Conservation (phyloP, 2,888 invertebrate genomes). For the Andrena chrysosceles region DNA sequence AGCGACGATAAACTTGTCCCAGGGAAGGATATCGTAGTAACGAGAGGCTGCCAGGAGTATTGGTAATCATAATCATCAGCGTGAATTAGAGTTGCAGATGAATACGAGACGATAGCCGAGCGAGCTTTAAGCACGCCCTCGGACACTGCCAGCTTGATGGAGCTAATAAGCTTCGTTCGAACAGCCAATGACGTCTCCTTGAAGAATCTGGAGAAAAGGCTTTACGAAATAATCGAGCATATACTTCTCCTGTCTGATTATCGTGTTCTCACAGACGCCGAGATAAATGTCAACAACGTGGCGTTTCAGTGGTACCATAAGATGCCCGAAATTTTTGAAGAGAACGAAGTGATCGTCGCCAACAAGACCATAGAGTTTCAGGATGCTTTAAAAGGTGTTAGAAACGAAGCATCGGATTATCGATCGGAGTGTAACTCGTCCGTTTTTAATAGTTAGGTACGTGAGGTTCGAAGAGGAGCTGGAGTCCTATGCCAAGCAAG, state of each 20-base stretch:
- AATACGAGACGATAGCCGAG: slow-evolving; percentile 92
- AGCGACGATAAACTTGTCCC: neutral
- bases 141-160: slow-evolving; percentile 95
- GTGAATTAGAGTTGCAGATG: slow-evolving; percentile 90
- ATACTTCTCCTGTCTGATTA: slow-evolving; percentile 94
- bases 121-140: slow-evolving; percentile 92
- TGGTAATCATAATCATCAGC: neutral
- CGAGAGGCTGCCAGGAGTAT: neutral
- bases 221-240: slow-evolving; percentile 89
- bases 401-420: too few species aligned
- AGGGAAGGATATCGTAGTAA: slow-evolving; percentile 23
- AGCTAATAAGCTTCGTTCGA: slow-evolving; percentile 91
- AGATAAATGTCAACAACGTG: slow-evolving; percentile 94
- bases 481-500: slow-evolving; percentile 91
- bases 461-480: slow-evolving; percentile 94
- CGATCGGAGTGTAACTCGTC: neutral
- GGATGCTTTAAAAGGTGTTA: slow-evolving; percentile 89
- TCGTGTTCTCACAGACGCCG: slow-evolving; percentile 91
- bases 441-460: slow-evolving; percentile 86
- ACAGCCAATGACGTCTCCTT: slow-evolving; percentile 90
- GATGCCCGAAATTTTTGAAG: slow-evolving; percentile 92
- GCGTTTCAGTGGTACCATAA: slow-evolving; percentile 95
- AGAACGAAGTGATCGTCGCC: slow-evolving; percentile 58
- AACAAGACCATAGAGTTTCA: slow-evolving; percentile 86
- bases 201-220: slow-evolving; percentile 91